A percentile compares a stretch with the other conserved stretches of the same genome.
phyloP scores from a whole-genome alignment of 2,888 invertebrate genomes.

The Ptilodon capucinus region DNA sequence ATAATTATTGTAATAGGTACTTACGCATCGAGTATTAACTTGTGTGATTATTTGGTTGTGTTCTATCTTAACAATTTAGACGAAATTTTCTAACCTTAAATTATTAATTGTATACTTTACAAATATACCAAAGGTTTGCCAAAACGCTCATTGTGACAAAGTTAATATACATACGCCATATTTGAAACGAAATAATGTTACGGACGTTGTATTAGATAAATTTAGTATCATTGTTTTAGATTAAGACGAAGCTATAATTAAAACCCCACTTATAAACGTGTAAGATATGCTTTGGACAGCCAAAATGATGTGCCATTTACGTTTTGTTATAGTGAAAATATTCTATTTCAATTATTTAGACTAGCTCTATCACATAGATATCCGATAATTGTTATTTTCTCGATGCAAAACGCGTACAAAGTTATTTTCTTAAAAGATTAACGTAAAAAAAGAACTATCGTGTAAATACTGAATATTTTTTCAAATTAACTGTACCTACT shows the following conservation, averaged over 20 bases:
- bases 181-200: slow-evolving; percentile 46
- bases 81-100: slow-evolving; percentile 51
- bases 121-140: slow-evolving; percentile 61
- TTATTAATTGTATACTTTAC: slow-evolving; percentile 44
- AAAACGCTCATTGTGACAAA: slow-evolving; percentile 44
- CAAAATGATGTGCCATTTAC: slow-evolving; percentile 47
- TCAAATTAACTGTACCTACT: slow-evolving; percentile 58
- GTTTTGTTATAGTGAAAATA: slow-evolving; percentile 31
- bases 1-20: slow-evolving; percentile 28
- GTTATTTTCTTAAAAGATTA: slow-evolving; percentile 65
- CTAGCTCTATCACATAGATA: slow-evolving; percentile 13
- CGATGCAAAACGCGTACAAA: slow-evolving; percentile 36
- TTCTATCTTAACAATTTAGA: slow-evolving; percentile 68
- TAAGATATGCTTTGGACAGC: slow-evolving; percentile 19
- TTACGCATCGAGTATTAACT: slow-evolving; percentile 47
- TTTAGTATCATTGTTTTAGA: slow-evolving; percentile 54
- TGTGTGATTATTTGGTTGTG: slow-evolving; percentile 80
- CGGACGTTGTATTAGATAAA: slow-evolving; percentile 36
- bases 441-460: slow-evolving; percentile 22
- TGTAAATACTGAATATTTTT: slow-evolving; percentile 68
- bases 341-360: slow-evolving; percentile 16
- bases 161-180: slow-evolving; percentile 46
- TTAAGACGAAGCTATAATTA: slow-evolving; percentile 45
- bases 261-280: slow-evolving; percentile 43
- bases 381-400: slow-evolving; percentile 15